Evolutionary conservation across 2,888 invertebrate species (phyloP), one percentile per base, ranked within the genome.

Genomic region (Emmelina monodactyla): DNA sequence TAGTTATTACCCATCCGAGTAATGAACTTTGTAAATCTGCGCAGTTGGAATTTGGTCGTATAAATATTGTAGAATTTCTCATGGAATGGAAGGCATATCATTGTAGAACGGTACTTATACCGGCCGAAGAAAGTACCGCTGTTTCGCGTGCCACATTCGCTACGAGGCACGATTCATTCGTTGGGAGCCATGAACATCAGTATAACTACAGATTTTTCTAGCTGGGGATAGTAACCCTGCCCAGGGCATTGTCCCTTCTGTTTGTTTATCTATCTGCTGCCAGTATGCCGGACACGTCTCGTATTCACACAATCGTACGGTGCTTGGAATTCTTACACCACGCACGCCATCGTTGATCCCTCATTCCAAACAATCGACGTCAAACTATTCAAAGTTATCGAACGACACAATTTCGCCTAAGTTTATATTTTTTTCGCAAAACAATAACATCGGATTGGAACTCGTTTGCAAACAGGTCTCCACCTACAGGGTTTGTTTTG

Each of bases 251-350:
- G 73, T 59, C 67, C 65, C 58, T 51, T 37, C 45, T 60, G 65
- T 68, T 70, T 62, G 69, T 68, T 69, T 10, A 4, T 7, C n/a
- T n/a, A 9, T 11, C 3, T 25, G 25, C 6, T 25, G 25, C 25
- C 3, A 9, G 3, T 7, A 25, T 25, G 4, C 25, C n/a, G 25
- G 3, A 7, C 78, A 75, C 79, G 79, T 73, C 55, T 61, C 49
- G 62, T 61, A 69, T 75, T 76, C 76, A 71, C 75, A 75, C 78
- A 75, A n/a, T n/a, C 58, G 54, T 62, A 66, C 62, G 58, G 61
- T 62, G 58, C 11, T 59, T 58, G 58, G 53, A 64, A 73, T 73
- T 66, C 71, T 58, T 58, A n/a, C n/a, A n/a, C n/a, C n/a, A n/a
- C n/a, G n/a, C n/a, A n/a, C n/a, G n/a, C n/a, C n/a, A n/a, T n/a